These are phyloP conservation scores for Panurus biarmicus DNA, from an alignment of 2,113 vertebrate species.

Conservation along the genomic window DNA sequence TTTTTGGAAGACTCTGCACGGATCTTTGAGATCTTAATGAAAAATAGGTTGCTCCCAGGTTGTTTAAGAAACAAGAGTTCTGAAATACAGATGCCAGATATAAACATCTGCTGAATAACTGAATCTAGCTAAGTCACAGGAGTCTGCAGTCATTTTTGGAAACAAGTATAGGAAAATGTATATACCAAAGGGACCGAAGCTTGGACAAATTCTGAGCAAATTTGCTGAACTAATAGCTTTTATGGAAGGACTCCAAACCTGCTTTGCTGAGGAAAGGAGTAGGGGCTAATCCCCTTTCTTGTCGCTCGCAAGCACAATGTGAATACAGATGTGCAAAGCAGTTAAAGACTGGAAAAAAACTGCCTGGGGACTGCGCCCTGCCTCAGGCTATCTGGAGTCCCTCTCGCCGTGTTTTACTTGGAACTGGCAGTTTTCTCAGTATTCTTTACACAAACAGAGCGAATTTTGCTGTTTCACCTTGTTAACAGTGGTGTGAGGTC, in stretches of 20 bases:
- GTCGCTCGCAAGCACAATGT: not conserved
- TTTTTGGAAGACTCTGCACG: not conserved
- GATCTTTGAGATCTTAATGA: not conserved
- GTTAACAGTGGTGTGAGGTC: slow-evolving; percentile 40
- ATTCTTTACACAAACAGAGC: slow-evolving; percentile 25
- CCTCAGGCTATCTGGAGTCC: not conserved
- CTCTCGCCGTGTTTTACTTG: slow-evolving; percentile 33
- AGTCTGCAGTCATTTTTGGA: slow-evolving; percentile 1
- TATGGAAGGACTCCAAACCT: slow-evolving; percentile 59
- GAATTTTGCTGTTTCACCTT: slow-evolving; percentile 60
- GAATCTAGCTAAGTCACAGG: not conserved
- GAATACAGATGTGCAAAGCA: slow-evolving; percentile 58
- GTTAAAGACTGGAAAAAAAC: slow-evolving; percentile 32
- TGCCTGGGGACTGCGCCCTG: not conserved
- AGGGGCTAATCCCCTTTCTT: slow-evolving; percentile 10
- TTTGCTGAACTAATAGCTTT: slow-evolving; percentile 57
- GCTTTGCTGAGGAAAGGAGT: not conserved
- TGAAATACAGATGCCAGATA: not conserved
- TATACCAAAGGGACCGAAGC: not conserved
- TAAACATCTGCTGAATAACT: not conserved
- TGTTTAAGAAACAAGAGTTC: not conserved
- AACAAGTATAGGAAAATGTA: not conserved
- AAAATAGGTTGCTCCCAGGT: not conserved
- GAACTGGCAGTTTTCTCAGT: slow-evolving; percentile 41
- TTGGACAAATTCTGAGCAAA: slow-evolving; percentile 36